phyloP scores from a whole-genome alignment of 2,797 vertebrate genomes.

The Megalops cyprinoides region DNA sequence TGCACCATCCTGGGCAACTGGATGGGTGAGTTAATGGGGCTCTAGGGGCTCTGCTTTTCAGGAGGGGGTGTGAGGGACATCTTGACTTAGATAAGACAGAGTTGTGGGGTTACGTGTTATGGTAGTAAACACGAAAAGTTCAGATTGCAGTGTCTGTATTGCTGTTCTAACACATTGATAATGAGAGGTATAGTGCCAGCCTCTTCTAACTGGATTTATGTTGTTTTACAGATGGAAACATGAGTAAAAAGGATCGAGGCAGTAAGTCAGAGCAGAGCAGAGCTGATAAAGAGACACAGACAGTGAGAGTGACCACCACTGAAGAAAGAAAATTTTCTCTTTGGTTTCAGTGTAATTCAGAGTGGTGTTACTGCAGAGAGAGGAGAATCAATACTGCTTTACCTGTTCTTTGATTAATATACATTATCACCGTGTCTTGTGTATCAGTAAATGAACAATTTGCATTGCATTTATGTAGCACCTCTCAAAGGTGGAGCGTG shows the following conservation, averaged over 20 bases:
- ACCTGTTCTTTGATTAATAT: not conserved
- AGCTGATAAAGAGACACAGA: constrained; percentile 27
- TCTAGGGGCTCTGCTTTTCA: not conserved
- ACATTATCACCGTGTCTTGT: not conserved
- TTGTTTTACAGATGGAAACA: constrained; percentile 68
- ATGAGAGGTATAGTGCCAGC: not conserved
- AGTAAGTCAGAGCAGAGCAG: constrained; percentile 74
- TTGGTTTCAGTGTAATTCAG: not conserved
- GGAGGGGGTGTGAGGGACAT: not conserved
- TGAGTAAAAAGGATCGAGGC: constrained; percentile 73
- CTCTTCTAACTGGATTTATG: constrained; percentile 43
- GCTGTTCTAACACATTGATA: not conserved
- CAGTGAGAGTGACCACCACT: not conserved
- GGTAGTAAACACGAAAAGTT: not conserved
- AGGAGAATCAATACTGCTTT: not conserved
- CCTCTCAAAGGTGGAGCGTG: too few species aligned
- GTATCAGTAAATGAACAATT: not conserved
- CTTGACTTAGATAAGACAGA: not conserved
- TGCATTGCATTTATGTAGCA: too few species aligned
- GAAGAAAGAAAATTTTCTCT: not conserved
- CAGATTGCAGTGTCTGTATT: not conserved
- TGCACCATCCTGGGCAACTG: constrained; percentile 87
- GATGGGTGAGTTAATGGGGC: constrained; percentile 78
- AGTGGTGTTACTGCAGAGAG: not conserved
- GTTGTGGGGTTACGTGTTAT: not conserved